Base-by-base conservation (phyloP, 2,888 invertebrate genomes). In the Aricia artaxerxes region DNA sequence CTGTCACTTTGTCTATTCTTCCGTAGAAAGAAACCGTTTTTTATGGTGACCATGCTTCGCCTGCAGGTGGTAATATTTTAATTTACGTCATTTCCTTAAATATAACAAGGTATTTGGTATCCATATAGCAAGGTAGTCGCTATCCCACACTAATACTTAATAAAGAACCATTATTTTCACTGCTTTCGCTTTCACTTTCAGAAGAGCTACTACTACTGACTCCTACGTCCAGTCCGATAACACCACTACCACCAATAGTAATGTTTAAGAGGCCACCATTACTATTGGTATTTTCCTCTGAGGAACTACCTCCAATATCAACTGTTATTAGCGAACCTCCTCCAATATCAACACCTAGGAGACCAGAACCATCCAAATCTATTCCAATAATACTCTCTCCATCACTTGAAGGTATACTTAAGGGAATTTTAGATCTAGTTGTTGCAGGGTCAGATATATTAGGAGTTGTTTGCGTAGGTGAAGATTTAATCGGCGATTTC, bases 171-270 rank as follows among this genome's bases (percentile, higher is more conserved):
- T 44, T 44, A 44, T 73, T 73, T 73, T 73, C 73, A 24, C 44
- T 31, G 16, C 44, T 44, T 44, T 73, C 73, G 31, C 40, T 40
- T 16, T 57, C 57, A 75, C 75, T 75, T 24, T 75, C 75, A 53
- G 76, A 76, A 35, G 31, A 57, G 53, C 53, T 57, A 35, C 53
- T 53, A 16, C 53, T 73, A 44, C n/a, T 2, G 13, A 31, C 13
- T 31, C 49, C 75, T 49, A 49, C 9, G 13, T 49, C 49, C 31
- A 44, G 24, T 31, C 75, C 75, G 11, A 75, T 75, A 53, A 24
- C 49, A 53, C 31, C 49, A 11, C 9, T 44, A 44, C 73, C 49
- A 75, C 49, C 75, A 31, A 75, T 31, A 13, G 49, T 75, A 53
- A 75, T 38, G 53, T 53, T 13, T 11, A 75, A 31, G 24, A 75